A percentile compares a stretch with the other conserved stretches of the same genome.
Evolutionary conservation across 2,113 vertebrate species (phyloP).

Genomic region (Ctenodactylus gundi): DNA sequence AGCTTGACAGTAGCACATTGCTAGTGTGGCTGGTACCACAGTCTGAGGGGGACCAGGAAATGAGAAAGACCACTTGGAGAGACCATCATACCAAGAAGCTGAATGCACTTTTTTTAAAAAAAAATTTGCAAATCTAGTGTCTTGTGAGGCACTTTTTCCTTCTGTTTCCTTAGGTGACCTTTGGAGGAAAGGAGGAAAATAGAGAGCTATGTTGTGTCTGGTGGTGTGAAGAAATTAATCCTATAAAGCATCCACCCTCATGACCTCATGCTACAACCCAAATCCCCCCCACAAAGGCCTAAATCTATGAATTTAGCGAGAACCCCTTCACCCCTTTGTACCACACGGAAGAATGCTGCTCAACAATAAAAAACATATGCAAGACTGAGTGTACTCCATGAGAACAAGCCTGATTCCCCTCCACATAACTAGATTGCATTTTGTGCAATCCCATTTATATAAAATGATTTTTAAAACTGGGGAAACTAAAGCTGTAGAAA

Average conservation of each 20-base stretch:
- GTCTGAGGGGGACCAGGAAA: background rate
- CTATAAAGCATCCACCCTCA: no score
- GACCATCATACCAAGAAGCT: no score
- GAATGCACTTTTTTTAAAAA: no score
- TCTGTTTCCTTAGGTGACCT: background rate
- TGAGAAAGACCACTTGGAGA: background rate
- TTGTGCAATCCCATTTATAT: background rate
- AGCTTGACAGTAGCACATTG: background rate
- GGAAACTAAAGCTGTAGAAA: background rate
- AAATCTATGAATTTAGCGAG: background rate
- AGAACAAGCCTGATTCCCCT: background rate
- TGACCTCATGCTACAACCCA: background rate
- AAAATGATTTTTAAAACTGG: background rate
- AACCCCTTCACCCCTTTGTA: background rate
- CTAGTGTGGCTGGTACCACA: background rate
- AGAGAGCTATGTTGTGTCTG: background rate
- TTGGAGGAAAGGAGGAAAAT: background rate
- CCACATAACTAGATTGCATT: no score
- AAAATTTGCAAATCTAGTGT: background rate
- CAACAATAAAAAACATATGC: background rate
- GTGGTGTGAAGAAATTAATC: background rate
- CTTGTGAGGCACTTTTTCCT: background rate
- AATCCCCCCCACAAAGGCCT: background rate
- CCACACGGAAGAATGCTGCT: background rate
- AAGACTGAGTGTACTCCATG: background rate